phyloP scores from a whole-genome alignment of 2,113 vertebrate genomes.

The Neotragus pygmaeus region DNA sequence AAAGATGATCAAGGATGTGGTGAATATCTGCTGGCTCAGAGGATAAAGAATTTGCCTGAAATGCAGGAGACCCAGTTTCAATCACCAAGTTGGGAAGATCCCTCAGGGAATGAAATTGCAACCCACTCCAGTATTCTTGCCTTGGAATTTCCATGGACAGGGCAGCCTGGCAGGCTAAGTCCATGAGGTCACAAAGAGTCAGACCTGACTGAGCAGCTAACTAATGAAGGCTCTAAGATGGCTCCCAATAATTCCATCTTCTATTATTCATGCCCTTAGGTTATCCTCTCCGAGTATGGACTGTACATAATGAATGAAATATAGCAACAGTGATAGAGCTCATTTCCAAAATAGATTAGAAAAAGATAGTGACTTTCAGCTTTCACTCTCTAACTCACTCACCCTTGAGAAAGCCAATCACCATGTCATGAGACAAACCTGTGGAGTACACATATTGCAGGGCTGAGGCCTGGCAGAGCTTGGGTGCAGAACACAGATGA shows the following conservation, averaged over 20 bases:
- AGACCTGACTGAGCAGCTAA: not conserved
- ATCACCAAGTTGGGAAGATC: not conserved
- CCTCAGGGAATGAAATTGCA: not conserved
- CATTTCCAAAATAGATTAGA: not conserved
- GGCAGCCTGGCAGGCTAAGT: not conserved
- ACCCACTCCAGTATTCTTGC: not conserved
- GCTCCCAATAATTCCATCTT: not conserved
- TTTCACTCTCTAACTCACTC: not conserved
- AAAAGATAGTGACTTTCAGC: not conserved
- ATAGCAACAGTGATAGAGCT: not conserved
- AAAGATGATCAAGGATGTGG: not conserved
- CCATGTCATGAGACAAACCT: not conserved
- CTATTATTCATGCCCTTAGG: not conserved
- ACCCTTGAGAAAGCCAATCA: not conserved
- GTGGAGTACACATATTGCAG: accelerated
- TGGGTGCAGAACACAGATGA: not conserved
- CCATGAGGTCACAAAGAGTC: not conserved
- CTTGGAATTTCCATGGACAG: not conserved
- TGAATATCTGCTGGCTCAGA: not conserved
- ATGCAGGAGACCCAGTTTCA: not conserved
- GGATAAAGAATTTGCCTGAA: not conserved
- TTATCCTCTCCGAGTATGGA: not conserved
- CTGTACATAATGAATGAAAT: not conserved
- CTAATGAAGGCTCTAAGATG: not conserved
- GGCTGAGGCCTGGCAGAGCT: not conserved